phyloP scores from a whole-genome alignment of 2,797 vertebrate species.

The Mormyrops attenuatus region DNA sequence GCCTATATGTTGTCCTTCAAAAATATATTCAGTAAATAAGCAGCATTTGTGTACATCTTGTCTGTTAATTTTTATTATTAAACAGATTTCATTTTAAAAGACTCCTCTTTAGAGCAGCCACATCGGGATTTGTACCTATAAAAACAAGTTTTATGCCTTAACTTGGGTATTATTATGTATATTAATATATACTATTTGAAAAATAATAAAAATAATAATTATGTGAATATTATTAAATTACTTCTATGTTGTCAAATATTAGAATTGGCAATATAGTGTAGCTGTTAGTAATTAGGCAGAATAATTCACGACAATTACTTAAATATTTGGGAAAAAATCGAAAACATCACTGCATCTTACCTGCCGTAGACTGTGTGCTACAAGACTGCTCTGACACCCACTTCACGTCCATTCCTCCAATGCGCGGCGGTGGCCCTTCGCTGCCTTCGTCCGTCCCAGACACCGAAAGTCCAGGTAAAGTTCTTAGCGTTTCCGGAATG shows the following conservation, averaged over 20 bases:
- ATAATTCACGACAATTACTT: background rate
- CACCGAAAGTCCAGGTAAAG: slow-evolving; percentile 64
- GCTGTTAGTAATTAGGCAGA: background rate
- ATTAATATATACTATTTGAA: background rate
- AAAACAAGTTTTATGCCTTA: background rate
- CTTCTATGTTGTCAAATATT: no score
- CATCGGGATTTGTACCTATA: background rate
- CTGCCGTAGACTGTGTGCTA: slow-evolving; percentile 48
- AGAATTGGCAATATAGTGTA: no score
- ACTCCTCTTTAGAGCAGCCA: background rate
- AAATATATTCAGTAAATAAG: background rate
- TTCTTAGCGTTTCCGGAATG: slow-evolving; percentile 80
- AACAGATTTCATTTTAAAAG: background rate
- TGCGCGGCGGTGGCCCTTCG: slow-evolving; percentile 43
- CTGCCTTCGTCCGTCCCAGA: slow-evolving; percentile 49
- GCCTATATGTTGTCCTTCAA: background rate
- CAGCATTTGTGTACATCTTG: background rate
- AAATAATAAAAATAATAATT: background rate
- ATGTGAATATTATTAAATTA: no score
- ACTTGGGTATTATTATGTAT: background rate
- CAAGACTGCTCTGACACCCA: slow-evolving; percentile 59
- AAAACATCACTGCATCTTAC: slow-evolving; percentile 35
- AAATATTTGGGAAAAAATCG: background rate
- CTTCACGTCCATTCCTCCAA: slow-evolving; percentile 55
- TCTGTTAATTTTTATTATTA: background rate